Base-by-base conservation (phyloP, 2,113 vertebrate genomes). In the Procavia capensis region DNA sequence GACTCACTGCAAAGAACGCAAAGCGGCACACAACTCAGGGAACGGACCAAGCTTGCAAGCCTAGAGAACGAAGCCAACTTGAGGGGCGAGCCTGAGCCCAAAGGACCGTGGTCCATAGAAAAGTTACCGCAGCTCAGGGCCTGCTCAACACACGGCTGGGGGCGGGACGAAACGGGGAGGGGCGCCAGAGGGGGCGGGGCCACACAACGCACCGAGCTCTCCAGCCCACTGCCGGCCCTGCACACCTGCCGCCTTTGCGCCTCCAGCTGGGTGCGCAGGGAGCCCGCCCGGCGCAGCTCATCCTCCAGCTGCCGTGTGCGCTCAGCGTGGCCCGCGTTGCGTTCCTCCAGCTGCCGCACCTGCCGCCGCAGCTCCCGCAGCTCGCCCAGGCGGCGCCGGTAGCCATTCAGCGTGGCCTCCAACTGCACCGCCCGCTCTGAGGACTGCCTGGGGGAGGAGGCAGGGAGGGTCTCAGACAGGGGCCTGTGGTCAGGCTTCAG, bases 261-360 rank as follows among this genome's bases (percentile, higher is more conserved):
- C 98, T 99, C 99, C 87, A 99, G 98, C 98, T 99, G 99, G 59
- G 87, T 97, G 10, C 99, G 99, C 63, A 98, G 98, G 0, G 98
- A 97, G 63, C 99, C 98, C 0, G 99, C 99, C 39, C 98, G 91
- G 57, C 99, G 99, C 22, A 99, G 98, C 96, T 99, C 99, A 27
- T 99, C 99, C 97, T 99, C 99, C 98, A 99, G 99, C 98, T 99
- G 99, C n/a, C 98, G 99, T 29, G 99, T 99, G 92, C 99, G 99
- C 97, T 99, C 99, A 83, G 99, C 99, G 93, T 99, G 99, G 64
- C 99, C 98, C 0, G 98, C 98, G 92, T 99, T 99, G 43, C 99
- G 97, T 96, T 99, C 99, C 98, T 99, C 99, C 96, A 99, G 98
- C 95, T 99, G 99, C 90, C 99, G 99, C 98, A 99, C 99, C 96